Evolutionary conservation across 2,888 invertebrate genomes (phyloP), one percentile per base, ranked within the genome.

Genomic region (Melanostoma mellinum): DNA sequence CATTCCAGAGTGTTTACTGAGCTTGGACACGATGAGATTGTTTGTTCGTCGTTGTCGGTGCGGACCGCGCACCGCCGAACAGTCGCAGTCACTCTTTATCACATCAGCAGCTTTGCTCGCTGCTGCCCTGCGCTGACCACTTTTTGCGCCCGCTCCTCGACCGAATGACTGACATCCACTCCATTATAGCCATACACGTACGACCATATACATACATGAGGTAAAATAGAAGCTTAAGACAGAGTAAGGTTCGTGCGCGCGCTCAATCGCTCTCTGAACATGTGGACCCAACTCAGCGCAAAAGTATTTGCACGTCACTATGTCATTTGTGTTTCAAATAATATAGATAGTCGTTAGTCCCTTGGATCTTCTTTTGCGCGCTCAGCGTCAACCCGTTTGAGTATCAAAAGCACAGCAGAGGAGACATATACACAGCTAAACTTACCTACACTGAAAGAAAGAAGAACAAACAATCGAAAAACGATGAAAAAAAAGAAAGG

Each of bases 1-100:
- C 79, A 84, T 84, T 84, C 84, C 84, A 79, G 79, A 84, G 79
- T 73, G 74, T 84, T 78, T 84, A 84, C 78, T 84, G 74, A 74
- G 60, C 78, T 74, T 44, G 48, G 8, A 52, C 65, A 55, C 78
- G 53, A 78, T 69, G 20, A 32, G 73, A 72, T 79, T 73, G 50
- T 68, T 73, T 36, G 44, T 44, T 46, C 35, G 44, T 67, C 72
- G 46, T 44, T 4, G 20, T 38, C 55, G 60, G 46, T 10, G 38
- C 48, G 65, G 52, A 38, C 63, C 50, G 38, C 63, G 48, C 52
- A 67, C 67, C 50, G 6, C 9, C 42, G 6, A 42, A 42, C 9
- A 8, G 42, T 42, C 42, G 42, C 42, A 42, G 38, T 53, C 35
- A 35, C 33, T 44, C 35, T n/a, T 6, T 35, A 53, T 53, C 50